phyloP scores from a whole-genome alignment of 1,140 invertebrate genomes.

The Myzus persicae region DNA sequence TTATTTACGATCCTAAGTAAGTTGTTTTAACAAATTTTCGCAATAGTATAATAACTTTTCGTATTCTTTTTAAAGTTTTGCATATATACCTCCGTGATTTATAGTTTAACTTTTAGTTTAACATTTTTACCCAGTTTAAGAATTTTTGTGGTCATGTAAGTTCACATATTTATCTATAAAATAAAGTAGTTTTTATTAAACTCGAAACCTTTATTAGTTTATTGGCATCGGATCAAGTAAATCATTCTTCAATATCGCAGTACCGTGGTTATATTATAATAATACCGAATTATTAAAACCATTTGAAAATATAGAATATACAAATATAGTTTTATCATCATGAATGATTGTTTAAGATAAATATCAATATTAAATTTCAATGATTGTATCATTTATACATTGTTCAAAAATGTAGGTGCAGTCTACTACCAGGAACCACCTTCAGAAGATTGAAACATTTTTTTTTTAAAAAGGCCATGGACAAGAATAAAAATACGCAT shows the following conservation, averaged over 20 bases:
- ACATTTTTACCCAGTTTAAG: background rate
- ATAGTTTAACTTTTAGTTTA: constrained; percentile 28
- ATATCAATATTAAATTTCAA: background rate
- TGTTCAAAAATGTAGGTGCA: background rate
- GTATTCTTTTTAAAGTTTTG: constrained; percentile 2
- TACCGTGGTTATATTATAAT: background rate
- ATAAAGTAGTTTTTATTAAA: background rate
- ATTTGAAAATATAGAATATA: background rate
- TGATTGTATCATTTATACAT: background rate
- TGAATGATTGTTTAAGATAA: background rate
- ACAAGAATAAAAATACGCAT: background rate
- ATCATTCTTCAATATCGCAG: background rate
- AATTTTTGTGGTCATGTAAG: background rate
- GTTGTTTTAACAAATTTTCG: constrained; percentile 30
- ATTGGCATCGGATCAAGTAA: background rate
- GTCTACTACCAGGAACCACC: background rate
- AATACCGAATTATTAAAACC: background rate
- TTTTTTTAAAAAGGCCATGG: background rate
- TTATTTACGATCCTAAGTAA: constrained; percentile 21
- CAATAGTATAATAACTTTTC: constrained; percentile 28
- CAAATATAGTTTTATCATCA: background rate
- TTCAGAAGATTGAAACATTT: background rate
- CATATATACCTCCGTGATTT: constrained; percentile 3
- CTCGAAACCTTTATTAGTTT: background rate
- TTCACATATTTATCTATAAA: background rate